Base-by-base conservation (phyloP, 23 tunicate genomes). In the Phallusia fumigata region DNA sequence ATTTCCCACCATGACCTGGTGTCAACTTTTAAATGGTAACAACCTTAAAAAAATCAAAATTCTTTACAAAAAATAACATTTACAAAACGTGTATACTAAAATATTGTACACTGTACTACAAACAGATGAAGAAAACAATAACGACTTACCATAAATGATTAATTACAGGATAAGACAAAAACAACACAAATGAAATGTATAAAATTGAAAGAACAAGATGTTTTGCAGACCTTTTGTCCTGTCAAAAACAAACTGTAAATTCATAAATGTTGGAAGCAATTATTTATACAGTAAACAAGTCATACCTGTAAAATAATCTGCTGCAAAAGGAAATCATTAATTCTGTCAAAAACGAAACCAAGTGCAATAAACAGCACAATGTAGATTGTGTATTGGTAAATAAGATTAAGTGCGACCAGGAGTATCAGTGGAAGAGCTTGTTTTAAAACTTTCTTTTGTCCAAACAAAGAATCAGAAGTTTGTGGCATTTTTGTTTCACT, bases 341-440 rank as follows among this genome's bases (percentile, higher is more conserved):
- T 28, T 32, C 83, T 30, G 35, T 80, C 83, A 80, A 80, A 80
- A 21, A 80, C 83, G 8, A 80, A 52, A 31, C 47, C 73, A 52
- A 80, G 74, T 28, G 73, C 73, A 52, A 80, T 52, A 52, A 80
- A 80, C 21, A 80, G 58, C 21, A 52, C 40, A 80, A 80, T 80
- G 44, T 52, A 80, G 44, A 52, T 52, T 18, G 83, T 80, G 33
- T 80, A 21, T 51, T 47, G 44, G 35, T 80, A 80, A 28, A 80
- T 52, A 52, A 52, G 32, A 30, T 80, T 80, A 28, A 52, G 18
- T 35, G 50, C 21, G 18, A 80, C 36, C 12, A 80, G 28, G 0
- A 80, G 44, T 35, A 80, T 22, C 44, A 80, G 50, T 19, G 83
- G 83, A 28, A 80, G 30, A 31, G 64, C 83, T 52, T 80, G 83